Evolutionary conservation across 2,113 vertebrate genomes (phyloP).

Genomic region (Syngnathus scovelli): DNA sequence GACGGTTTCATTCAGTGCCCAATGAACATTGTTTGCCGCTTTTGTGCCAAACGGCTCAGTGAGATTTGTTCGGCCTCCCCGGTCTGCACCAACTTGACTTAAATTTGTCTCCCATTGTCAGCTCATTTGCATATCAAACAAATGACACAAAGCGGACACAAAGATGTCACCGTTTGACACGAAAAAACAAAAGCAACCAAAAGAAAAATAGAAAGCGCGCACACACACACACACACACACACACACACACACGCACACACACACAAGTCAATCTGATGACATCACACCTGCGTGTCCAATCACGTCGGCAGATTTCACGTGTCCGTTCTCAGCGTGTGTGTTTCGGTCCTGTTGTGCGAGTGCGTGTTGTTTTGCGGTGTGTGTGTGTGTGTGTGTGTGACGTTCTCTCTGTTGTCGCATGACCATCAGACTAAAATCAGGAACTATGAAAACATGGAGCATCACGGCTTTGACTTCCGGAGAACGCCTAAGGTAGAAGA

Average conservation of each 20-base stretch:
- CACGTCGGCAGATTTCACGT: neutral
- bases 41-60: neutral
- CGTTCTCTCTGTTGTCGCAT: constrained; percentile 98
- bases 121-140: neutral
- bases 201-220: neutral
- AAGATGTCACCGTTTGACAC: neutral
- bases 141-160: neutral
- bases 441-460: constrained; percentile 99
- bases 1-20: neutral
- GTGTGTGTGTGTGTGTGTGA: constrained; percentile 81
- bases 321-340: neutral
- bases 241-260: neutral
- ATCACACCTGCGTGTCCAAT: no score
- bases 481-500: constrained; percentile 97
- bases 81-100: neutral
- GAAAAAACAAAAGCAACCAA: neutral
- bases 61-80: neutral
- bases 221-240: neutral
- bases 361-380: neutral
- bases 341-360: neutral
- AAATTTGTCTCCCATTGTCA: neutral
- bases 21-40: neutral
- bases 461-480: constrained; percentile 99
- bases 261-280: neutral
- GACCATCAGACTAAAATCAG: constrained; percentile 99